These are phyloP conservation scores for Leucosticte australis DNA, from an alignment of 2,113 vertebrate species.

Conservation along the genomic window DNA sequence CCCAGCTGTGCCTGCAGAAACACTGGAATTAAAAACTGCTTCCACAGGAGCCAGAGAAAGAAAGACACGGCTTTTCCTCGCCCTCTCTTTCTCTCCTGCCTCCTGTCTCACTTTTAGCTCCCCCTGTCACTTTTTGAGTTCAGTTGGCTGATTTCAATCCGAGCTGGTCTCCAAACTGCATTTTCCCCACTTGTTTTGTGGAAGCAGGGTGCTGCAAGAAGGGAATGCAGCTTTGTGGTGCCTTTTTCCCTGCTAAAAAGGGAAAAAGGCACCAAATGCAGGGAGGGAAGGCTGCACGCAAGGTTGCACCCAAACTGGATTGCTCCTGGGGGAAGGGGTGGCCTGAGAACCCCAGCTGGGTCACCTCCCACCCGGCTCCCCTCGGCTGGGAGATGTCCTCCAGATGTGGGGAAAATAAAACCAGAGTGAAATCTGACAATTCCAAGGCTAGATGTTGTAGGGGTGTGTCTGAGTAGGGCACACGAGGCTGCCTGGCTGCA, in stretches of 20 bases:
- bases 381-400: background rate
- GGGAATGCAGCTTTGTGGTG: background rate
- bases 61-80: fast-evolving
- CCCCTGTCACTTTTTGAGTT: background rate
- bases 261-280: no score
- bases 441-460: background rate
- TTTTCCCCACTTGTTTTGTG: background rate
- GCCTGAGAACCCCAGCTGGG: background rate
- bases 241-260: background rate
- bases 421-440: background rate
- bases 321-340: background rate
- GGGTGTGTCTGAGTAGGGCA: background rate
- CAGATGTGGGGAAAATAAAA: background rate
- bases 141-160: background rate
- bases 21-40: background rate
- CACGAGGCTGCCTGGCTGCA: fast-evolving
- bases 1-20: background rate
- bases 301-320: background rate
- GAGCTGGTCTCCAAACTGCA: background rate
- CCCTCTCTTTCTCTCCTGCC: background rate
- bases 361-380: background rate
- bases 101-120: background rate
- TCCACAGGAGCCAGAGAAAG: background rate
- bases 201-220: background rate
- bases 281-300: background rate